These are phyloP conservation scores for Ennomos quercinarius DNA, from an alignment of 2,888 invertebrate species.

Conservation along the genomic window DNA sequence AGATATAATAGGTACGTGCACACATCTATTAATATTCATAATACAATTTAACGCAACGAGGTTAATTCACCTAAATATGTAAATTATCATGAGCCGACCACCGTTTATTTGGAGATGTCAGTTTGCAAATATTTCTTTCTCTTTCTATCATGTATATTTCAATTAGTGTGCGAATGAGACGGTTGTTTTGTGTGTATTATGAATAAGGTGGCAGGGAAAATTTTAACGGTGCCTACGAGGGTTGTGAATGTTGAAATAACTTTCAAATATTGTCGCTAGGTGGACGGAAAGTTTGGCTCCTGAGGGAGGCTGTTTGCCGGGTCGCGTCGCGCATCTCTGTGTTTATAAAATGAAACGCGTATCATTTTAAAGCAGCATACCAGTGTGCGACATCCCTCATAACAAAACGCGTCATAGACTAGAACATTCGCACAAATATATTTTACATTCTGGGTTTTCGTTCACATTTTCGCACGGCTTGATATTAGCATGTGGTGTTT, in stretches of 20 bases:
- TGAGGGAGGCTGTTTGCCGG: slow-evolving; percentile 78
- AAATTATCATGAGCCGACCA: slow-evolving; percentile 86
- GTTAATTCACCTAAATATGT: slow-evolving; percentile 86
- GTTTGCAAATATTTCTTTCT: slow-evolving; percentile 75
- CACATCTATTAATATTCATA: slow-evolving; percentile 84
- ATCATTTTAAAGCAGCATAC: slow-evolving; percentile 74
- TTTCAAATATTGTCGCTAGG: slow-evolving; percentile 86
- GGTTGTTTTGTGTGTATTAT: slow-evolving; percentile 71
- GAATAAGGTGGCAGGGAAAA: slow-evolving; percentile 83
- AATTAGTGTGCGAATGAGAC: slow-evolving; percentile 55
- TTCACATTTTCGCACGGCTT: neutral
- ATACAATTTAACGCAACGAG: slow-evolving; percentile 84
- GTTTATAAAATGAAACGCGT: slow-evolving; percentile 83
- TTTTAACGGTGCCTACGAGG: slow-evolving; percentile 86
- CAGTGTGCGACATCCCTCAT: slow-evolving; percentile 50
- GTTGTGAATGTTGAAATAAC: slow-evolving; percentile 86
- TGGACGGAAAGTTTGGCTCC: slow-evolving; percentile 83
- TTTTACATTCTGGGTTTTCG: slow-evolving; percentile 8
- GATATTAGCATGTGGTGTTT: slow-evolving; percentile 7
- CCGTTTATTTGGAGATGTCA: slow-evolving; percentile 83
- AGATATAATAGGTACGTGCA: slow-evolving; percentile 72
- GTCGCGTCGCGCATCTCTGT: slow-evolving; percentile 74
- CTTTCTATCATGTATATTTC: slow-evolving; percentile 46
- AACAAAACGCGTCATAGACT: slow-evolving; percentile 21
- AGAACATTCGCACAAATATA: neutral